Conservation (phyloP, 2,113 vertebrate genomes). For the Bubo scandiacus region DNA sequence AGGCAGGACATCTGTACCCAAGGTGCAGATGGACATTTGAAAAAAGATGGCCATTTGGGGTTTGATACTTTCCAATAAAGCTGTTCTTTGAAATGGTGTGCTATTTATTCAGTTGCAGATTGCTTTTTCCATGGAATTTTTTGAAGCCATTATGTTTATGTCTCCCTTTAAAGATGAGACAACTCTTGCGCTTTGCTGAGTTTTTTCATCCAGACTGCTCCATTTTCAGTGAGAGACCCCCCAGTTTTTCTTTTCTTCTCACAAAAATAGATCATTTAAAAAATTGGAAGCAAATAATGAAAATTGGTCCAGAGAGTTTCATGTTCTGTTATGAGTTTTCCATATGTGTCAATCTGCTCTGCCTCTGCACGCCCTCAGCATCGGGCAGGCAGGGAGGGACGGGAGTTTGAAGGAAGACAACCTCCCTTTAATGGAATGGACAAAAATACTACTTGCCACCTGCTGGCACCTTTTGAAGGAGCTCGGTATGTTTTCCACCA, state of each 20-base stretch:
- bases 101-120: background rate
- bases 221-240: background rate
- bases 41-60: background rate
- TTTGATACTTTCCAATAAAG: background rate
- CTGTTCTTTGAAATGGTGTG: background rate
- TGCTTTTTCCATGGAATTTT: background rate
- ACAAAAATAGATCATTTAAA: background rate
- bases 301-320: conserved; percentile 12
- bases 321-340: conserved; percentile 10
- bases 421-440: background rate
- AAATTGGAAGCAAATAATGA: background rate
- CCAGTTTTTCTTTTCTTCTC: background rate
- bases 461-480: background rate
- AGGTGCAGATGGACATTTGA: background rate
- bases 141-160: background rate
- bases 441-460: background rate
- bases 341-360: background rate
- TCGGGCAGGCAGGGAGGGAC: background rate
- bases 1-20: background rate
- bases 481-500: background rate
- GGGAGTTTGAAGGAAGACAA: background rate
- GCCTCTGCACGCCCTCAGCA: background rate
- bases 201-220: background rate
- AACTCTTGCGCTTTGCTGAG: background rate
- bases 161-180: background rate